Conservation (phyloP, 2,888 invertebrate genomes). For the Cephus runcator region DNA sequence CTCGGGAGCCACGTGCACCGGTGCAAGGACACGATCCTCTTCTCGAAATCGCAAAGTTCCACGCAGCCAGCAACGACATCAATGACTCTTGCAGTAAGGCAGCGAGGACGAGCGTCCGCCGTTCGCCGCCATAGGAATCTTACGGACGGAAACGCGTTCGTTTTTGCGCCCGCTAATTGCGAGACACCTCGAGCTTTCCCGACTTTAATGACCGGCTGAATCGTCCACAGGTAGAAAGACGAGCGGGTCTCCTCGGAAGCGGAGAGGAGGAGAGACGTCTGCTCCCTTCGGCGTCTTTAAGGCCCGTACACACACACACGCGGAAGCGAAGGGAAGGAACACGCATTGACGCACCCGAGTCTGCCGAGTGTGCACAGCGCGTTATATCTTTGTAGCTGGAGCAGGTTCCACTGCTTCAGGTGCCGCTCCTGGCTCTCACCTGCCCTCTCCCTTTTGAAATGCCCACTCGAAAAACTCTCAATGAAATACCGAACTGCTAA, state of each 20-base stretch:
- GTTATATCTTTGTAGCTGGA: background rate
- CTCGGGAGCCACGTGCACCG: background rate
- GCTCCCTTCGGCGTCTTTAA: background rate
- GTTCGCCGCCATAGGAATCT: background rate
- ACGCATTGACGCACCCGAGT: background rate
- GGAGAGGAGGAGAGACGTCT: background rate
- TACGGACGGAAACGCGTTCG: constrained; percentile 19
- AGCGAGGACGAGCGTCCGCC: background rate
- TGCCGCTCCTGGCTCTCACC: background rate
- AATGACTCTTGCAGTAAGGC: background rate
- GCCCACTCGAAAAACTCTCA: background rate
- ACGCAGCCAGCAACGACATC: background rate
- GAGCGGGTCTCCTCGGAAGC: background rate
- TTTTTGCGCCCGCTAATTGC: constrained; percentile 42
- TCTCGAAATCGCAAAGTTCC: background rate
- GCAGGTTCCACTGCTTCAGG: background rate
- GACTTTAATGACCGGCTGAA: constrained; percentile 37
- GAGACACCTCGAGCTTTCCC: constrained; percentile 39
- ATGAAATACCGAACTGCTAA: background rate
- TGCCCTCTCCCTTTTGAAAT: background rate
- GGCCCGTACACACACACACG: background rate
- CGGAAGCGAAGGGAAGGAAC: background rate
- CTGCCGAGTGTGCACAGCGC: background rate
- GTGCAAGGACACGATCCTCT: background rate
- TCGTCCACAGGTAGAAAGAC: background rate